These are phyloP conservation scores for Orthosia gothica DNA, from an alignment of 2,888 invertebrate genomes.

Conservation along the genomic window DNA sequence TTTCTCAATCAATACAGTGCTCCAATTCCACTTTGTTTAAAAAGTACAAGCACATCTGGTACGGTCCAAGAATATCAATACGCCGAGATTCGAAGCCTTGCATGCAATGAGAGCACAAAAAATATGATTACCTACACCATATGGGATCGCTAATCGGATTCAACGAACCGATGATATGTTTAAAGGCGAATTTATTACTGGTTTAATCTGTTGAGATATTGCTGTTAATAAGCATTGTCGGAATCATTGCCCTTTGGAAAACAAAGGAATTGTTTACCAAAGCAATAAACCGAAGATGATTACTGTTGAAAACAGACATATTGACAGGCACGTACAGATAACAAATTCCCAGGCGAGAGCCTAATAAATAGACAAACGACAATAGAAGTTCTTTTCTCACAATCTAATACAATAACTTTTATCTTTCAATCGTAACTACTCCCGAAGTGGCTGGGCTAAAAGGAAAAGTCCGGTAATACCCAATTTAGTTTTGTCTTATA, in stretches of 20 bases:
- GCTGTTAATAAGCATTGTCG: slow-evolving; percentile 24
- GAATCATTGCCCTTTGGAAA: slow-evolving; percentile 10
- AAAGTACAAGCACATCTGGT: slow-evolving; percentile 51
- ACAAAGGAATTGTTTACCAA: slow-evolving; percentile 19
- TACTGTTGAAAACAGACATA: slow-evolving; percentile 28
- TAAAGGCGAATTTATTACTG: slow-evolving; percentile 43
- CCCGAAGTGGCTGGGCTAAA: slow-evolving; percentile 36
- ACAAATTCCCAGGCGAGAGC: slow-evolving; percentile 16
- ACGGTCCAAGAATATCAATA: slow-evolving; percentile 36
- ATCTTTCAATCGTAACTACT: slow-evolving; percentile 39
- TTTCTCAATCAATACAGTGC: background rate
- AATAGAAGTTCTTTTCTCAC: slow-evolving; percentile 29
- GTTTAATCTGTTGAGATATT: slow-evolving; percentile 33
- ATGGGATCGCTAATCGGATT: slow-evolving; percentile 53
- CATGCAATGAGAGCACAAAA: slow-evolving; percentile 46
- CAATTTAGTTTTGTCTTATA: slow-evolving; percentile 56
- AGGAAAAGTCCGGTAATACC: slow-evolving; percentile 53
- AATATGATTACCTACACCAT: slow-evolving; percentile 45
- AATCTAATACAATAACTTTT: slow-evolving; percentile 51
- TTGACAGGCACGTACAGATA: slow-evolving; percentile 28
- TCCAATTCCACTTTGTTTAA: slow-evolving; percentile 12
- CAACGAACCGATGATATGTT: slow-evolving; percentile 49
- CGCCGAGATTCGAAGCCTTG: slow-evolving; percentile 45
- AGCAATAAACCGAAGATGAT: slow-evolving; percentile 22
- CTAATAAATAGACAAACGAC: slow-evolving; percentile 29